Evolutionary conservation across 2,797 vertebrate genomes (phyloP), one percentile per base, ranked within the genome.

Genomic region (Hydrocynus forskahlii): DNA sequence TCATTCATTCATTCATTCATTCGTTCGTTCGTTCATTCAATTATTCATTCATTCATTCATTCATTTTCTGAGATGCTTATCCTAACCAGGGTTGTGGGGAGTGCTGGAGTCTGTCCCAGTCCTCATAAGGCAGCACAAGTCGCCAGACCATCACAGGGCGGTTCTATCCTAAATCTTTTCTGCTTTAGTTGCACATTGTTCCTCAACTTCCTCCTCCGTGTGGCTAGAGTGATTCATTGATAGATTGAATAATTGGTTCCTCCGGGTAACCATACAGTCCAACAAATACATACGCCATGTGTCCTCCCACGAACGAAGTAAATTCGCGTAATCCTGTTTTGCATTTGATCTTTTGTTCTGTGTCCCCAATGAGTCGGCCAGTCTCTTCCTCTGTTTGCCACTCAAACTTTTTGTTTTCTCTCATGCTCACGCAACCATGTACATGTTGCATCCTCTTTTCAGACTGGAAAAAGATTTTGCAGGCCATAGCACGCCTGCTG

Each of bases 321-420:
- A 48, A 17, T 69, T 69, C 1, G 7, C 7, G 76, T 71, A 21
- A 38, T 59, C 45, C 13, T 50, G 54, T 48, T 48, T 38, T 76
- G 62, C 35, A 13, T 73, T 45, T 67, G 6, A 2, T 50, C 21
- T 8, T 63, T 63, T 81, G 12, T 69, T 45, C 14, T 0, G 8
- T 13, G 21, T 73, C 63, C 68, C 69, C 19, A 40, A 38, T 21
- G 7, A 59, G 29, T 10, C 16, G 19, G 19, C 40, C 55, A 19
- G 16, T 48, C 75, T 48, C 52, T 77, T 67, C 67, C 67, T 70
- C 72, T 76, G 66, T 81, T 64, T 72, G 29, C 14, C 67, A 64
- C 8, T 10, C 50, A 40, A 40, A 35, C 64, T 29, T 69, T 70
- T 76, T 55, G 6, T 21, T 23, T 52, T 35, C 25, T 21, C 60